Evolutionary conservation across 2,113 vertebrate genomes (phyloP).

Genomic region (Hyla sarda): DNA sequence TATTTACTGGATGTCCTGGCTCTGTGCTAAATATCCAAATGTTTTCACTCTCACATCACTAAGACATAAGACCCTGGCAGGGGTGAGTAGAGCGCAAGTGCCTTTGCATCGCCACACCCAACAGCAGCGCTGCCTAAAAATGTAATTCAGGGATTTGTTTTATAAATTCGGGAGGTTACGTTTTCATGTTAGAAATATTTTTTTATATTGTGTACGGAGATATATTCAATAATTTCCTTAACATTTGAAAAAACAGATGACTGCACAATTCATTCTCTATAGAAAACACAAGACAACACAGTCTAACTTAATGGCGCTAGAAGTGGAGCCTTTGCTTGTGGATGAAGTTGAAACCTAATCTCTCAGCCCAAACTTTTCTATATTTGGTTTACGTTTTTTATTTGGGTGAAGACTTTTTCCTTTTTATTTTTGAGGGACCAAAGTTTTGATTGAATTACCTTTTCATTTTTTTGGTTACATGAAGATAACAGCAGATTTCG

Average conservation of each 20-base stretch:
- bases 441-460: background rate
- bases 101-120: too few relatives aligned
- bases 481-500: background rate
- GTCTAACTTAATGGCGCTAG: constrained; percentile 42
- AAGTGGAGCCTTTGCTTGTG: constrained; percentile 69
- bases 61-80: too few relatives aligned
- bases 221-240: constrained; percentile 58
- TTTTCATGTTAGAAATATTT: background rate
- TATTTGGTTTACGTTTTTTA: constrained; percentile 20
- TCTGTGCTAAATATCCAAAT: too few relatives aligned
- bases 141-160: too few relatives aligned
- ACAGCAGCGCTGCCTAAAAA: too few relatives aligned
- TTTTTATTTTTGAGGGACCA: background rate
- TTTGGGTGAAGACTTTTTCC: constrained; percentile 6
- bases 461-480: background rate
- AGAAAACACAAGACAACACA: constrained; percentile 57
- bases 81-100: too few relatives aligned
- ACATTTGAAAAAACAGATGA: constrained; percentile 66
- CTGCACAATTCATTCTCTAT: constrained; percentile 68
- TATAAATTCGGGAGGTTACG: background rate
- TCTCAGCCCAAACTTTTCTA: background rate
- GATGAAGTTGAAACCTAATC: constrained; percentile 62
- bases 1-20: too few relatives aligned
- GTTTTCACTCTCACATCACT: too few relatives aligned
- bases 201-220: background rate